These are phyloP conservation scores for Hermaeophaga mercurialis DNA, from an alignment of 2,888 invertebrate genomes.

Conservation along the genomic window DNA sequence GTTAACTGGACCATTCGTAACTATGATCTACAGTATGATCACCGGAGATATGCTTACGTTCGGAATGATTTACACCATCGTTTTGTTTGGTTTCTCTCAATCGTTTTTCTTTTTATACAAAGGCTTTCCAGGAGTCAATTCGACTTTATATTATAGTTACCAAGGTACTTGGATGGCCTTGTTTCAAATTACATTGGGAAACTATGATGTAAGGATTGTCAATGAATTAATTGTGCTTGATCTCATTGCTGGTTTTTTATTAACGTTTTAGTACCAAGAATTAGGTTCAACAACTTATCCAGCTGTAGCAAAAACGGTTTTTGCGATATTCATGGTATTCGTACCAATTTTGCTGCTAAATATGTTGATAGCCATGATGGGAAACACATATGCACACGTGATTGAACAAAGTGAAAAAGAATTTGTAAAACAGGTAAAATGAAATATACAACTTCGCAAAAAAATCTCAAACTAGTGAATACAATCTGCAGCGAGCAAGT, in stretches of 20 bases:
- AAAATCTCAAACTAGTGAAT: too few relatives aligned
- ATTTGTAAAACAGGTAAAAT: slow-evolving; percentile 91
- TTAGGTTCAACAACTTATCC: slow-evolving; percentile 90
- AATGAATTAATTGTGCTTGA: not conserved
- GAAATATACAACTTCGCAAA: too few relatives aligned
- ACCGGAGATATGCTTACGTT: slow-evolving; percentile 98
- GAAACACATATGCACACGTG: slow-evolving; percentile 97
- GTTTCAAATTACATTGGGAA: slow-evolving; percentile 96
- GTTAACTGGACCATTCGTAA: slow-evolving; percentile 97
- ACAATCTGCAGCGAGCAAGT: too few relatives aligned
- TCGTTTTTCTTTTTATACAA: slow-evolving; percentile 95
- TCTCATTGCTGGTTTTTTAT: not conserved
- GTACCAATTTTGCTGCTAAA: slow-evolving; percentile 95
- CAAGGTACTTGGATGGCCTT: slow-evolving; percentile 96
- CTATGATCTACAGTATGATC: slow-evolving; percentile 99
- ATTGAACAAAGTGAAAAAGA: slow-evolving; percentile 99
- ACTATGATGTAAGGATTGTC: slow-evolving; percentile 83
- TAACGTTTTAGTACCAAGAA: slow-evolving; percentile 80
- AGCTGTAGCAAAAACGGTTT: slow-evolving; percentile 92
- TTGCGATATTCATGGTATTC: slow-evolving; percentile 96
- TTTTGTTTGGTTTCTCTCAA: slow-evolving; percentile 95
- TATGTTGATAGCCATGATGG: slow-evolving; percentile 99
- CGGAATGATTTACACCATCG: slow-evolving; percentile 94
- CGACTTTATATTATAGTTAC: slow-evolving; percentile 82
- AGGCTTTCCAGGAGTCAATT: slow-evolving; percentile 81